Evolutionary conservation across 2,888 invertebrate species (phyloP).

Genomic region (Lycia hirtaria): DNA sequence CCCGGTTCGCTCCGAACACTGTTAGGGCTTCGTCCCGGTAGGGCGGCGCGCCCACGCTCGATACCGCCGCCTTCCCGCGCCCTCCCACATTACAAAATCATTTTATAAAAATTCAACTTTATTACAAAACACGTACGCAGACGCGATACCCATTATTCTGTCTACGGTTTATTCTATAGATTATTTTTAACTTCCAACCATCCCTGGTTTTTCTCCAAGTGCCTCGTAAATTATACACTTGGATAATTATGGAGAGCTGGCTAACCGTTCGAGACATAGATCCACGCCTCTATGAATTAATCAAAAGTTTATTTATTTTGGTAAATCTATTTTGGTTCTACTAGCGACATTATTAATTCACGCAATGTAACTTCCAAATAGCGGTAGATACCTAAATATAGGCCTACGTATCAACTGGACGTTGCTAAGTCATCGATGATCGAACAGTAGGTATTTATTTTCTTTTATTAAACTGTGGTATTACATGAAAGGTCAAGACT

Average conservation of each 20-base stretch:
- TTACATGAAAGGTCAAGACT: neutral
- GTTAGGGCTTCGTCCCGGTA: constrained; percentile 78
- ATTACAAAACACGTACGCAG: constrained; percentile 20
- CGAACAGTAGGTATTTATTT: neutral
- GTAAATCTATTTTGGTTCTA: constrained; percentile 37
- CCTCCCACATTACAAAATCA: constrained; percentile 71
- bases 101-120: constrained; percentile 27
- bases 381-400: constrained; percentile 17
- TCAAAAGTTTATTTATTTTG: constrained; percentile 45
- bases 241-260: constrained; percentile 43
- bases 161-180: constrained; percentile 29
- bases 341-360: constrained; percentile 37
- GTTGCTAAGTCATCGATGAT: neutral
- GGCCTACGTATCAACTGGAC: constrained; percentile 1
- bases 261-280: constrained; percentile 45
- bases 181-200: constrained; percentile 30
- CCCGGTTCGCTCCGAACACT: constrained; percentile 69
- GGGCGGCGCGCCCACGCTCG: constrained; percentile 83
- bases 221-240: constrained; percentile 35
- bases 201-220: constrained; percentile 19
- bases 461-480: neutral
- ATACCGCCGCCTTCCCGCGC: constrained; percentile 80
- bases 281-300: constrained; percentile 43
- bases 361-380: constrained; percentile 27
- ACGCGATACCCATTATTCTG: constrained; percentile 22